These are phyloP conservation scores for Gymnocephalus cernua DNA, from an alignment of 2,113 vertebrate genomes.

Conservation along the genomic window DNA sequence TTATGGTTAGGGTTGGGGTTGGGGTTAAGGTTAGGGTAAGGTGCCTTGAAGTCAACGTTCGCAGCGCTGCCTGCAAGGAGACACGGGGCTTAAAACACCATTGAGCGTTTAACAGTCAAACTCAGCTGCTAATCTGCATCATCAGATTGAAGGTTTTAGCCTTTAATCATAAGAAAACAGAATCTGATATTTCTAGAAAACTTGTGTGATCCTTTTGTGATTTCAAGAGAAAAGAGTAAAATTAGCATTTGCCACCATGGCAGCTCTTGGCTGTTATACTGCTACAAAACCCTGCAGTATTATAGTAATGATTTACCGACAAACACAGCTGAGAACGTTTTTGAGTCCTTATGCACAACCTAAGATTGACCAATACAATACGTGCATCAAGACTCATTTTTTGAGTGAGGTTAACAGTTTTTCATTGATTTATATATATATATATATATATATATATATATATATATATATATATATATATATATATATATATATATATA, in stretches of 20 bases:
- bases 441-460: too few species aligned
- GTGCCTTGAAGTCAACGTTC: too few species aligned
- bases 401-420: background rate
- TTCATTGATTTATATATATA: background rate
- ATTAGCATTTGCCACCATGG: background rate
- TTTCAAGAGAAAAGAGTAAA: background rate
- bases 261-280: background rate
- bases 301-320: background rate
- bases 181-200: conserved; percentile 16
- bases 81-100: too few species aligned
- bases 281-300: background rate
- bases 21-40: too few species aligned
- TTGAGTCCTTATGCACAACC: background rate
- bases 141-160: background rate
- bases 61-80: too few species aligned
- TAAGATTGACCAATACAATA: background rate
- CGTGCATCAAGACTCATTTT: background rate
- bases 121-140: background rate
- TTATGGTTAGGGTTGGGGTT: too few species aligned
- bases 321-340: background rate
- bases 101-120: background rate
- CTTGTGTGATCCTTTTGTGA: background rate
- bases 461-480: too few species aligned
- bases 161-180: conserved; percentile 9
- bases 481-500: background rate